Base-by-base conservation (phyloP, 2,797 vertebrate species). In the Stomatorhinus walkeri region DNA sequence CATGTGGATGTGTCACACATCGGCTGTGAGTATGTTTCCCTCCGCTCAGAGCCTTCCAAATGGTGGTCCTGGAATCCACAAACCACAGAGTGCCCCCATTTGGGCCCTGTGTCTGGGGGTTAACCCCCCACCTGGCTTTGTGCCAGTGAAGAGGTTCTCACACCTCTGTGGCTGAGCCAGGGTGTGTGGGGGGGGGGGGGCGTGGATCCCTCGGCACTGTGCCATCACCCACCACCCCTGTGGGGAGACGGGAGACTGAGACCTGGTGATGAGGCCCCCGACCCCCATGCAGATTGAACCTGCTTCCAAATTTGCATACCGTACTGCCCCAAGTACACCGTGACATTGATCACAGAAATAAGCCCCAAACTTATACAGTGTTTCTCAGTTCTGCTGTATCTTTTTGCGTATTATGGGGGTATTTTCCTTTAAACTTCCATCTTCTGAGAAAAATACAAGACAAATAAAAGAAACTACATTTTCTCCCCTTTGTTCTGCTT, bases 131-230 rank as follows among this genome's bases (percentile, higher is more conserved):
- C 7, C 36, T 87, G 89, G 76, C 56, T 94, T 89, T 91, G 92
- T 87, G 91, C 90, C 91, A 52, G 92, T 91, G 91, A 90, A 90
- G 36, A 86, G 88, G 79, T 90, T 91, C 93, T 94, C 93, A 94
- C 94, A 94, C 94, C 94, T 94, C 93, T 94, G 93, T 94, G 93
- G 86, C 49, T 87, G 32, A 68, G 61, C 24, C 0, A 3, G 61
- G 61, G 24, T 10, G 24, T 4, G 24, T 28, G 59, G 16, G 51
- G 59, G 56, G 24, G 72, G 8, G 32, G 6, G 85, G 10, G 59
- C 6, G 52, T 76, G 76, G 72, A 79, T 36, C 88, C 79, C 52
- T 22, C 7, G 49, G 19, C 54, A 28, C 88, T 56, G 72, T 88
- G 51, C 51, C 72, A 76, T 83, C 88, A 88, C 49, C 36, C 76